Conservation (phyloP, 2,797 vertebrate genomes). For the Trematomus bernacchii region DNA sequence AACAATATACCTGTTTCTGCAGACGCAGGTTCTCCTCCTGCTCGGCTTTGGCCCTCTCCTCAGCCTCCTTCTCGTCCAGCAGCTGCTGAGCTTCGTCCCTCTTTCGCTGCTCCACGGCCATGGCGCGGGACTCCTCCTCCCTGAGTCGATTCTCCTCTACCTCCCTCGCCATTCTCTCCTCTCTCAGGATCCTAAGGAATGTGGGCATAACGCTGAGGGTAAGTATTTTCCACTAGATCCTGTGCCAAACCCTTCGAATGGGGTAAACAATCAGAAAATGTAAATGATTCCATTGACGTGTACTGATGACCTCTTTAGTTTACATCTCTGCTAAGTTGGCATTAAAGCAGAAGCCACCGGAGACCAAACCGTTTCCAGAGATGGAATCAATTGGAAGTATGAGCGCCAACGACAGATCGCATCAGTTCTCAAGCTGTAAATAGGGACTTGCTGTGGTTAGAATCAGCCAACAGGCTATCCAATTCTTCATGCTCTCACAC, state of each 20-base stretch:
- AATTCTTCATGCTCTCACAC: constrained; percentile 20
- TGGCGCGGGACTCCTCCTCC: constrained; percentile 88
- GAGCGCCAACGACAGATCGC: constrained; percentile 16
- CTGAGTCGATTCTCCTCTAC: constrained; percentile 86
- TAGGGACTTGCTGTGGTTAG: constrained; percentile 27
- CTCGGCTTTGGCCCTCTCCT: constrained; percentile 88
- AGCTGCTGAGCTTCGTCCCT: constrained; percentile 83
- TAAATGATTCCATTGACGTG: neutral
- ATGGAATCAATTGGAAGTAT: constrained; percentile 48
- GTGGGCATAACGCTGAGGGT: neutral
- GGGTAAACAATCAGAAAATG: neutral
- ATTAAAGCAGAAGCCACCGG: constrained; percentile 7
- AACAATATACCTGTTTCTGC: constrained; percentile 91
- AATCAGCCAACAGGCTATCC: constrained; percentile 36
- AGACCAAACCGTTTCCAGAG: constrained; percentile 29
- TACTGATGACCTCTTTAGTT: constrained; percentile 15
- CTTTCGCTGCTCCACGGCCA: constrained; percentile 83
- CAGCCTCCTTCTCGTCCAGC: constrained; percentile 90
- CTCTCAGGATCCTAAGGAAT: constrained; percentile 82
- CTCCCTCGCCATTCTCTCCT: constrained; percentile 86
- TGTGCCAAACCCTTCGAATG: neutral
- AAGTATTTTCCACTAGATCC: neutral
- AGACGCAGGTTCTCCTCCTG: constrained; percentile 91
- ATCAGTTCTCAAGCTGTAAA: constrained; percentile 44
- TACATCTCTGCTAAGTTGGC: constrained; percentile 8